Evolutionary conservation across 2,113 vertebrate genomes (phyloP).

Genomic region (Neomonachus schauinslandi): DNA sequence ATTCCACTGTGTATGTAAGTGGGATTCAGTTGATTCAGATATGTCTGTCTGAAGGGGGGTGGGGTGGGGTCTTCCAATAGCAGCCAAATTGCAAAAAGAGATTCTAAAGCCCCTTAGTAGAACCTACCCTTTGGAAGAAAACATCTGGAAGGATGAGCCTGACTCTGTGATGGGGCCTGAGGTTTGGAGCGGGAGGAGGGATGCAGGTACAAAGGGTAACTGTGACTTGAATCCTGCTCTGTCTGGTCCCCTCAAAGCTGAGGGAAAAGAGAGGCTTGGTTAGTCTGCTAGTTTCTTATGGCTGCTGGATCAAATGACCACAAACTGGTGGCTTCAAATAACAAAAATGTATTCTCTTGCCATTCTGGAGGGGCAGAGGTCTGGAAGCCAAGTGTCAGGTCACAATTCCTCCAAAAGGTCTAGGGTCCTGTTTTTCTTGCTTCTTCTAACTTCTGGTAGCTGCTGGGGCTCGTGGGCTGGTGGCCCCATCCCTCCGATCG

Average conservation of each 20-base stretch:
- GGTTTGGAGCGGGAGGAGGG: fast-evolving
- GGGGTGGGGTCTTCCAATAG: not conserved
- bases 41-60: not conserved
- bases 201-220: too few relatives aligned
- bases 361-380: not conserved
- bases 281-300: not conserved
- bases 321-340: not conserved
- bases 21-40: not conserved
- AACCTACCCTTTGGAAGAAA: not conserved
- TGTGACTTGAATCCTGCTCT: not conserved
- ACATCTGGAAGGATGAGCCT: not conserved
- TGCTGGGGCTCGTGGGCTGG: fast-evolving
- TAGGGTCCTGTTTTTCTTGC: not conserved
- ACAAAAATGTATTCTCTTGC: not conserved
- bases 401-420: not conserved
- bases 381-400: not conserved
- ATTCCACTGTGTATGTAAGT: not conserved
- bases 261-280: not conserved
- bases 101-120: too few relatives aligned
- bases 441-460: not conserved
- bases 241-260: not conserved
- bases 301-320: not conserved
- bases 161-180: not conserved
- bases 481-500: fast-evolving
- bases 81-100: not conserved